Conservation (phyloP, 2,888 invertebrate genomes). For the Dorcus parallelipipedus region DNA sequence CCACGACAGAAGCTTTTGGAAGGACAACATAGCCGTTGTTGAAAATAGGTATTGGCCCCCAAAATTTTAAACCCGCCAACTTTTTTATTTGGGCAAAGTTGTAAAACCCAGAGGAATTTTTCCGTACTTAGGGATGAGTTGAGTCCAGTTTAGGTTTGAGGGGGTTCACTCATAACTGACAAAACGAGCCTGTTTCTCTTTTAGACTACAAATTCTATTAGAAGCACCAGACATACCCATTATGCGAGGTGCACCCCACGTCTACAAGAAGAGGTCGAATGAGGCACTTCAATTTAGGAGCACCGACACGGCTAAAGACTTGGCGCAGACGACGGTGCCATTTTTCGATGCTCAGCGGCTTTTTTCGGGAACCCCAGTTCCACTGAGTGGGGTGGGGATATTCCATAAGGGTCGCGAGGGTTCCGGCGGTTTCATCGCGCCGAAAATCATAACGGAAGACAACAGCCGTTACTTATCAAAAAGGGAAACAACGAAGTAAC, state of each 20-base stretch:
- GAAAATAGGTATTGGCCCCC: background rate
- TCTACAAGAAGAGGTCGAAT: slow-evolving; percentile 34
- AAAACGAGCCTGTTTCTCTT: slow-evolving; percentile 37
- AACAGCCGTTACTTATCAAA: slow-evolving; percentile 57
- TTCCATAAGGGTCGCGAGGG: slow-evolving; percentile 69
- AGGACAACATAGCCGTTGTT: slow-evolving; percentile 76
- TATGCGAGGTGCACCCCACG: slow-evolving; percentile 45
- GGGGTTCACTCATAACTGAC: too few relatives aligned
- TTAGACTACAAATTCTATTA: slow-evolving; percentile 57
- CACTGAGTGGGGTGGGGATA: slow-evolving; percentile 73
- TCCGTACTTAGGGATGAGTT: too few relatives aligned
- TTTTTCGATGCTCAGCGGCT: slow-evolving; percentile 71
- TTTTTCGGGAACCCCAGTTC: slow-evolving; percentile 67
- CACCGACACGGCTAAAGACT: slow-evolving; percentile 52
- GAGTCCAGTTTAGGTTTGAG: too few relatives aligned
- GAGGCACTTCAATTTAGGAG: slow-evolving; percentile 48
- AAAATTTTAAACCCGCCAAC: background rate
- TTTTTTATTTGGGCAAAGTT: slow-evolving; percentile 36
- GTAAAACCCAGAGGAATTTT: background rate
- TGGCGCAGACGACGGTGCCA: slow-evolving; percentile 57
- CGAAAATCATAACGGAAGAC: slow-evolving; percentile 74
- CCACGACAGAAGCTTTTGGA: slow-evolving; percentile 67
- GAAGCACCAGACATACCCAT: slow-evolving; percentile 66
- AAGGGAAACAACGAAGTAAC: too few relatives aligned
- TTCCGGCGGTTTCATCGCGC: slow-evolving; percentile 74